A percentile compares a stretch with the other conserved stretches of the same genome.
These are phyloP conservation scores for Furnarius figulus DNA, from an alignment of 2,113 vertebrate species.

Conservation along the genomic window DNA sequence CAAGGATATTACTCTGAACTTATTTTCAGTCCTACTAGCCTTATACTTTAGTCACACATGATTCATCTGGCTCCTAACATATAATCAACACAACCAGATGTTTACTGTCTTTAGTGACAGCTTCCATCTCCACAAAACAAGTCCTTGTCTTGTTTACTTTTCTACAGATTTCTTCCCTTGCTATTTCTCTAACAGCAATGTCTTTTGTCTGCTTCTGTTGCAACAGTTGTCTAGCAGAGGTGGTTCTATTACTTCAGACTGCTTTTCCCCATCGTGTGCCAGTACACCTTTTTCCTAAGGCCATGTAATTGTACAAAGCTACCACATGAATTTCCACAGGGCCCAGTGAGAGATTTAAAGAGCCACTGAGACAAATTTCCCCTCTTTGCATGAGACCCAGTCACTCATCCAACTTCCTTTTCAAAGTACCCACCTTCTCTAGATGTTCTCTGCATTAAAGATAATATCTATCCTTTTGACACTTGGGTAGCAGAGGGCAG, in stretches of 20 bases:
- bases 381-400: neutral
- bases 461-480: neutral
- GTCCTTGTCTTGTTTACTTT: neutral
- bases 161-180: neutral
- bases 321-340: neutral
- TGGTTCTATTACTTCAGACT: neutral
- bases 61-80: slow-evolving; percentile 13
- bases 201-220: neutral
- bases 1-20: neutral
- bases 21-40: neutral
- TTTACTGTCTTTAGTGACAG: slow-evolving; percentile 32
- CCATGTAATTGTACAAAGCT: neutral
- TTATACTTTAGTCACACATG: slow-evolving; percentile 15
- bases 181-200: neutral
- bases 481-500: neutral
- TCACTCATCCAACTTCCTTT: neutral
- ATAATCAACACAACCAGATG: slow-evolving; percentile 8
- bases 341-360: neutral
- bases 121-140: neutral
- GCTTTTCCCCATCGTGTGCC: neutral
- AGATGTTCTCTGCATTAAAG: neutral
- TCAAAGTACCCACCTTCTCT: neutral
- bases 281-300: neutral
- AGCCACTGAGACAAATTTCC: neutral
- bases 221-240: neutral